Conservation (phyloP, 1,140 invertebrate species). For the Bombus terrestris region DNA sequence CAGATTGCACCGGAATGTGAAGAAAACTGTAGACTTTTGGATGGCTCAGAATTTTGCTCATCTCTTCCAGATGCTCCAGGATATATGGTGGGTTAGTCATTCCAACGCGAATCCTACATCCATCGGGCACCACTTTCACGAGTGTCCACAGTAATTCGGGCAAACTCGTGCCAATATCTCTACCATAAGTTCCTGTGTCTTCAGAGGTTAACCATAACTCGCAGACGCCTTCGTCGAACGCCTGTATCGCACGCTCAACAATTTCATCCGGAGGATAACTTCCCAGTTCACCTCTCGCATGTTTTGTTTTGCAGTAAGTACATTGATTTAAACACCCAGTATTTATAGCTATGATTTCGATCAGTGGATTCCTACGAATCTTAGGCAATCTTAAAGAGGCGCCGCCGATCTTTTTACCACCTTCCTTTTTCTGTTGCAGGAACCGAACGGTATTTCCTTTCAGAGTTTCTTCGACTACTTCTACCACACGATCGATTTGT, state of each 20-base stretch:
- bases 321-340: conserved; percentile 99
- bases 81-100: conserved; percentile 99
- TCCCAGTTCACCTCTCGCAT: conserved; percentile 96
- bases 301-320: conserved; percentile 99
- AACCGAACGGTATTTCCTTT: conserved; percentile 95
- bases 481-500: conserved; percentile 98
- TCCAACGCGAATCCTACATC: conserved; percentile 93
- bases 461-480: conserved; percentile 98
- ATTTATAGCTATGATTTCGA: conserved; percentile 99
- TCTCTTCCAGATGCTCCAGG: conserved; percentile 95
- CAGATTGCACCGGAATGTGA: conserved; percentile 98
- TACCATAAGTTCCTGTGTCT: conserved; percentile 98
- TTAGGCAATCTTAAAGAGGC: conserved; percentile 95
- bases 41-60: conserved; percentile 94
- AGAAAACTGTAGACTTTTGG: conserved; percentile 97
- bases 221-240: conserved; percentile 95
- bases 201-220: conserved; percentile 99
- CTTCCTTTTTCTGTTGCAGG: conserved; percentile 88
- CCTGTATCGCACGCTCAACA: conserved; percentile 90
- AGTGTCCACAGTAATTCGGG: conserved; percentile 93
- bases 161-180: conserved; percentile 95
- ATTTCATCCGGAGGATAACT: conserved; percentile 96
- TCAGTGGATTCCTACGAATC: conserved; percentile 96
- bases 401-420: conserved; percentile 93
- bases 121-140: conserved; percentile 95